These are phyloP conservation scores for Muscicapa comitata DNA, from an alignment of 2,797 vertebrate genomes.

Conservation along the genomic window DNA sequence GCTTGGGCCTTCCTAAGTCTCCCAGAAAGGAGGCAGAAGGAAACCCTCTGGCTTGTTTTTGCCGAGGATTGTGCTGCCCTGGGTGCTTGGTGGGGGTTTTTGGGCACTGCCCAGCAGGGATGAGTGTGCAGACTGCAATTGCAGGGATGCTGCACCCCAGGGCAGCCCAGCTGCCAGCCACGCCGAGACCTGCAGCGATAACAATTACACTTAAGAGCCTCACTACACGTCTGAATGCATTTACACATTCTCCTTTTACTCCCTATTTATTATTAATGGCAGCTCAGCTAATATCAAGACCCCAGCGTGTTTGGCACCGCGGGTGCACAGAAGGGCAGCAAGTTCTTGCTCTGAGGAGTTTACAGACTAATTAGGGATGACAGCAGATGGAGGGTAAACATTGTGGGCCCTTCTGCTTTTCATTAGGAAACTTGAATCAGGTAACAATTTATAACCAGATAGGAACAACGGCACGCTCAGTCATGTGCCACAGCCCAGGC, in stretches of 20 bases:
- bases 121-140: not conserved
- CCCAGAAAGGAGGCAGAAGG: not conserved
- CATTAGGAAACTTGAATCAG: not conserved
- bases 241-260: conserved; percentile 65
- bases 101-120: not conserved
- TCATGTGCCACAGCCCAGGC: not conserved
- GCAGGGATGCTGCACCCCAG: not conserved
- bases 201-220: conserved; percentile 42
- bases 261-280: conserved; percentile 64
- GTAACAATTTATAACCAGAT: not conserved
- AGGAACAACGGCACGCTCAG: not conserved
- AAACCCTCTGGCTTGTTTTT: not conserved
- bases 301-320: not conserved
- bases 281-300: conserved; percentile 18
- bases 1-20: not conserved
- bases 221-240: conserved; percentile 43
- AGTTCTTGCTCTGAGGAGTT: conserved; percentile 30
- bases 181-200: not conserved
- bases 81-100: not conserved
- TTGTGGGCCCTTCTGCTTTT: not conserved
- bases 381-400: not conserved
- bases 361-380: not conserved
- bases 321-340: conserved; percentile 11
- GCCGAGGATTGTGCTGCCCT: not conserved
- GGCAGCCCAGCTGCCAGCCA: conserved; percentile 15